phyloP scores from a whole-genome alignment of 2,113 vertebrate species.

The Bos indicus region DNA sequence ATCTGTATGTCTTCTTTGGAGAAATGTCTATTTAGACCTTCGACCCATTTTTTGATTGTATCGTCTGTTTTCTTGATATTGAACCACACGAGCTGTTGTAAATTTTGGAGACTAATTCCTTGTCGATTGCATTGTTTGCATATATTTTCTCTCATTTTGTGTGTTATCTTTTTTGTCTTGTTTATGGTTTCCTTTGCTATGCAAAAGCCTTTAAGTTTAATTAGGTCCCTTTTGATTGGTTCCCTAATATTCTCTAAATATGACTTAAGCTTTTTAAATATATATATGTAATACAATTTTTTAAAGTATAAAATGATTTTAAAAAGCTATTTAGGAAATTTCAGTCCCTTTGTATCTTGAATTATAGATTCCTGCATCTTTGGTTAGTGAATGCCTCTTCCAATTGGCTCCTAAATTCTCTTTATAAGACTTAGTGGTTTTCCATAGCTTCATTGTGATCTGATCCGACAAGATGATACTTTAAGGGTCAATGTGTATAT shows the following conservation, averaged over 20 bases:
- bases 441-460: not conserved
- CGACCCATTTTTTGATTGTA: not conserved
- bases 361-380: not conserved
- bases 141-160: not conserved
- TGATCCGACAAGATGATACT: not conserved
- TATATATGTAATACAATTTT: not conserved
- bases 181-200: not conserved
- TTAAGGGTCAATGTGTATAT: not conserved
- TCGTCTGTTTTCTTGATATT: not conserved
- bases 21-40: not conserved
- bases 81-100: not conserved
- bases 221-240: not conserved
- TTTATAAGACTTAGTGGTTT: not conserved
- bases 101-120: not conserved
- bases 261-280: not conserved
- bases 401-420: not conserved
- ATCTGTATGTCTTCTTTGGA: not conserved
- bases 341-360: not conserved
- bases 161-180: not conserved
- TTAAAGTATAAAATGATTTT: not conserved
- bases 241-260: not conserved
- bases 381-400: not conserved
- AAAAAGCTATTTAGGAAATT: not conserved
- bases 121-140: not conserved
- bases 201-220: not conserved